Conservation (phyloP, 2,113 vertebrate genomes). For the Scomber japonicus region DNA sequence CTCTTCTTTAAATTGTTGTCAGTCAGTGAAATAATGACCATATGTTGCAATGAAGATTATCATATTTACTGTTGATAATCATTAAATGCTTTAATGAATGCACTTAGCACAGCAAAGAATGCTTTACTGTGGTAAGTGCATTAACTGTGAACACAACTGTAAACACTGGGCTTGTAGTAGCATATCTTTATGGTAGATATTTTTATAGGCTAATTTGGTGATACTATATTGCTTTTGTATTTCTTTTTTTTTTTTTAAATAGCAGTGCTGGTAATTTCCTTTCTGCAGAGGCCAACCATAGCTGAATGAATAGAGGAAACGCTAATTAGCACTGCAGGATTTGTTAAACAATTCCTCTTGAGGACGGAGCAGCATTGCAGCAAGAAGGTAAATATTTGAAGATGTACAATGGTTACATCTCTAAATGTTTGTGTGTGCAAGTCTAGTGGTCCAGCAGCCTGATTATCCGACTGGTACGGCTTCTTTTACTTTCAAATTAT, state of each 20-base stretch:
- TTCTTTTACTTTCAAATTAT: conserved; percentile 62
- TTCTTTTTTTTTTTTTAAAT: conserved; percentile 27
- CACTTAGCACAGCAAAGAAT: neutral
- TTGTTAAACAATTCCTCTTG: conserved; percentile 67
- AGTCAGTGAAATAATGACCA: neutral
- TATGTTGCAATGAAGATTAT: neutral
- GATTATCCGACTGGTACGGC: conserved; percentile 32
- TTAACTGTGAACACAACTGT: conserved; percentile 22
- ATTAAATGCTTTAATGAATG: neutral
- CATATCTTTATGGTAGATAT: neutral
- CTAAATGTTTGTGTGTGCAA: conserved; percentile 16
- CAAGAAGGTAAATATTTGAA: conserved; percentile 72
- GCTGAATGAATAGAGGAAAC: conserved; percentile 42
- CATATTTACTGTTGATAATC: neutral
- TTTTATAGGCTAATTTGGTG: conserved; percentile 45
- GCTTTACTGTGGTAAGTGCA: conserved; percentile 3
- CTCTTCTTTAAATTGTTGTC: neutral
- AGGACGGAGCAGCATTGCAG: conserved; percentile 59
- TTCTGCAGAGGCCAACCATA: conserved; percentile 43
- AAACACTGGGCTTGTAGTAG: conserved; percentile 10
- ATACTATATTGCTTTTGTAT: conserved; percentile 34
- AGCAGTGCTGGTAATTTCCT: conserved; percentile 46
- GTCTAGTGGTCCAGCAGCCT: conserved; percentile 35
- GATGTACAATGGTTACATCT: conserved; percentile 55
- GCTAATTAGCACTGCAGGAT: conserved; percentile 74